Conservation (phyloP, 2,888 invertebrate species). For the Pardosa pseudoannulata region DNA sequence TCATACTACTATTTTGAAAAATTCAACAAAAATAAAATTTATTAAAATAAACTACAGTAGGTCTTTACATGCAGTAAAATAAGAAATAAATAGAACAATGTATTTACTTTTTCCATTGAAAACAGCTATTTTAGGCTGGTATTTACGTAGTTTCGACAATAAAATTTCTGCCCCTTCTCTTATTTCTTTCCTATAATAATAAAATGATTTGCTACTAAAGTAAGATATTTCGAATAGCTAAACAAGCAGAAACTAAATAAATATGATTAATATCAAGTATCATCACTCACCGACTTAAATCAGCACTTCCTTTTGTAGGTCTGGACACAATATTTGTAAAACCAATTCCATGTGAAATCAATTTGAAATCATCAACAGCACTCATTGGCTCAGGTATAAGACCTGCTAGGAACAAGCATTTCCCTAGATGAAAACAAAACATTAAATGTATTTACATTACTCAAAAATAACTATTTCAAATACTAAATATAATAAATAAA, state of each 20-base stretch:
- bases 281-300: constrained; percentile 79
- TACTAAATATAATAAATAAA: too few species aligned
- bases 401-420: constrained; percentile 95
- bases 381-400: constrained; percentile 96
- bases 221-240: background rate
- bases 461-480: too few species aligned
- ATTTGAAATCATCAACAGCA: constrained; percentile 95
- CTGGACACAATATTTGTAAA: constrained; percentile 98
- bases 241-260: too few species aligned
- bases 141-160: constrained; percentile 91
- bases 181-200: constrained; percentile 78
- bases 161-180: constrained; percentile 86
- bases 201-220: background rate
- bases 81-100: too few species aligned
- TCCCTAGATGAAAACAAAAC: constrained; percentile 81
- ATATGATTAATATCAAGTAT: too few species aligned
- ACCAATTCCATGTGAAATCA: constrained; percentile 95
- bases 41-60: too few species aligned
- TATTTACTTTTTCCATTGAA: constrained; percentile 94
- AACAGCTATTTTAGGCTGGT: constrained; percentile 96
- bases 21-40: too few species aligned
- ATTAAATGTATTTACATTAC: too few species aligned
- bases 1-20: too few species aligned
- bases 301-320: constrained; percentile 96
- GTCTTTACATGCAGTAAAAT: too few species aligned